A percentile compares a stretch with the other conserved stretches of the same genome.
Conservation (phyloP, 2,797 vertebrate species). For the Spinibarbus caldwelli region DNA sequence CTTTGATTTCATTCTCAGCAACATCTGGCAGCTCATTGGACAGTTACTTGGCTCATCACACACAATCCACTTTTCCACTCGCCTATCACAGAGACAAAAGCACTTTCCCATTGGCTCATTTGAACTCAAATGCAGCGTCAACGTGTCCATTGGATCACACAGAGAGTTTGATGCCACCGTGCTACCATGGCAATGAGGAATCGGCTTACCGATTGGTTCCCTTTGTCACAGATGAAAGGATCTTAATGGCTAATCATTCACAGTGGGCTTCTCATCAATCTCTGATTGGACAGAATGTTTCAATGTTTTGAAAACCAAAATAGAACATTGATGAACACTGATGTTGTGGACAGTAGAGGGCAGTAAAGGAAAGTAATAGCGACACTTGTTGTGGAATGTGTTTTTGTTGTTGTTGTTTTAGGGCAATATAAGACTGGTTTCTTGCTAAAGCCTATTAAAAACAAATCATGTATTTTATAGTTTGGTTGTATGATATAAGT, state of each 20-base stretch:
- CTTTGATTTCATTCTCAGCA: slow-evolving; percentile 47
- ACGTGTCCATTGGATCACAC: slow-evolving; percentile 50
- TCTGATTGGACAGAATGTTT: slow-evolving; percentile 48
- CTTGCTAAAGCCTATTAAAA: background rate
- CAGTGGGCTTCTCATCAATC: slow-evolving; percentile 57
- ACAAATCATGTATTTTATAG: background rate
- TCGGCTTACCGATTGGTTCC: slow-evolving; percentile 56
- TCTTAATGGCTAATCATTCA: slow-evolving; percentile 54
- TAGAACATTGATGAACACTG: background rate
- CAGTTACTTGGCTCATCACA: slow-evolving; percentile 33
- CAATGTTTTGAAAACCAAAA: slow-evolving; percentile 17
- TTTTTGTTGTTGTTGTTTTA: too few relatives aligned
- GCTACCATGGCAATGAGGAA: slow-evolving; percentile 62
- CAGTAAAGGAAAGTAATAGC: slow-evolving; percentile 61
- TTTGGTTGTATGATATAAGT: background rate
- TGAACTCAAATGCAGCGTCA: slow-evolving; percentile 52
- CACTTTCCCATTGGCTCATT: slow-evolving; percentile 54
- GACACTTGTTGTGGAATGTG: background rate
- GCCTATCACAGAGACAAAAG: slow-evolving; percentile 54
- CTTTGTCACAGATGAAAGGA: slow-evolving; percentile 61
- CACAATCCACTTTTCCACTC: slow-evolving; percentile 14
- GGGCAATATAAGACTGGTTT: too few relatives aligned
- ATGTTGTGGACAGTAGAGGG: slow-evolving; percentile 69
- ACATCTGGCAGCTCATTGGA: slow-evolving; percentile 32
- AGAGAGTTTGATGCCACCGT: slow-evolving; percentile 12